Evolutionary conservation across 2,113 vertebrate genomes (phyloP), one percentile per base, ranked within the genome.

Genomic region (Coturnix japonica): DNA sequence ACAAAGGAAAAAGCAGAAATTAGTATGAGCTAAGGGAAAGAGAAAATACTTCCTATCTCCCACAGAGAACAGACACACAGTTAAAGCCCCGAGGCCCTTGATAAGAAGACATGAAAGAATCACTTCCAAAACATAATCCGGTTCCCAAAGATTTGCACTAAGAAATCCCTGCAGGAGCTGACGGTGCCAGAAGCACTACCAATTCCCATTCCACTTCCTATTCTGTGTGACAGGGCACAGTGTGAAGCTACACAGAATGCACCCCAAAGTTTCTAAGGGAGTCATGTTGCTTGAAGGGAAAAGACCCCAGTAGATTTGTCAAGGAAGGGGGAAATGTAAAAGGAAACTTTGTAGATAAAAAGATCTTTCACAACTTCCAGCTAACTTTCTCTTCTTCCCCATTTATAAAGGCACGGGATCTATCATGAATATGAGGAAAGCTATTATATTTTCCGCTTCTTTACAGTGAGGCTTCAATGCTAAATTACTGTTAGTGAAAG

Each of bases 81-180:
- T 73, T 80, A 85, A 93, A 85, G 49, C 75, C 93, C 33, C 12
- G 4, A 6, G 89, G 93, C 64, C 11, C 49, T 94, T 51, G n/a
- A 37, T 94, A 91, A 85, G 89, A 92, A 70, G 91, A 94, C 89
- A 80, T 95, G 89, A 95, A 95, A 95, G 95, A 92, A 93, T 83
- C 53, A 44, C 53, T 95, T 95, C 91, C 85, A 86, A 81, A 95
- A 91, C 44, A 86, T 91, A 90, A 96, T 90, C 57, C 2, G 0
- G 57, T 93, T 93, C 92, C 83, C 93, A 95, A 95, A 95, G 94
- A 96, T 94, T 96, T 95, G 80, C 73, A 90, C 91, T 95, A 90
- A 88, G 90, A 85, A 95, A 84, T 88, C 82, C 91, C 94, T 92
- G 57, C 57, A 91, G 93, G 70, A 91, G 47, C 59, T 84, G 49